phyloP scores from a whole-genome alignment of 2,888 invertebrate genomes.

The Tiliacea aurago region DNA sequence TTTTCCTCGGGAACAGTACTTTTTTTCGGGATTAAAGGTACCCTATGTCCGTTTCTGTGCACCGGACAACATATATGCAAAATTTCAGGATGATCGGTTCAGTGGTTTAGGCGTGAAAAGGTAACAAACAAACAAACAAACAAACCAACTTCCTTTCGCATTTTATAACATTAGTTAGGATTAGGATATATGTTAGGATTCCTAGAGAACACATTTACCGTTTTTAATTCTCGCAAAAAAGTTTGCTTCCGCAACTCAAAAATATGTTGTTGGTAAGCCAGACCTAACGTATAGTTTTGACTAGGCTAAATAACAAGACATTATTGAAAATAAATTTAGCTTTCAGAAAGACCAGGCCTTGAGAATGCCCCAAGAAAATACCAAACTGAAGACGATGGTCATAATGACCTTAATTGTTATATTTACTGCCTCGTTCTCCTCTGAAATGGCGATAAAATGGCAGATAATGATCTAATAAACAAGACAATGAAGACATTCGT shows the following conservation, averaged over 20 bases:
- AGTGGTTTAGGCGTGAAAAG: too few species aligned
- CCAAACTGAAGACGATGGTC: slow-evolving; percentile 15
- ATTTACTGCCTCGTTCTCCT: slow-evolving; percentile 51
- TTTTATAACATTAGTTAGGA: too few species aligned
- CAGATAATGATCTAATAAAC: slow-evolving; percentile 62
- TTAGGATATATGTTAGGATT: too few species aligned
- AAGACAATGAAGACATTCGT: slow-evolving; percentile 59
- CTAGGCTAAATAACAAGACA: background rate
- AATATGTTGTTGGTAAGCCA: background rate
- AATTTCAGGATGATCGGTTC: too few species aligned
- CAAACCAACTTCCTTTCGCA: too few species aligned
- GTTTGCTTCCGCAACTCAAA: background rate
- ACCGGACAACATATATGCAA: too few species aligned
- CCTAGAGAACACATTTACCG: background rate
- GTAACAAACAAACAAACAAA: too few species aligned
- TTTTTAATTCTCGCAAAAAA: slow-evolving; percentile 3
- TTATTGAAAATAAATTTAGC: background rate
- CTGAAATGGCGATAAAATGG: slow-evolving; percentile 53
- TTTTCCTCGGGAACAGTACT: too few species aligned
- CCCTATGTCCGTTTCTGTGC: too few species aligned
- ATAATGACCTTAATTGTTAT: slow-evolving; percentile 50
- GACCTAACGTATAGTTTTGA: background rate
- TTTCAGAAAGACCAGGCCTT: background rate
- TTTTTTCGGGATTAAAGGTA: too few species aligned
- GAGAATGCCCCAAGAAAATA: slow-evolving; percentile 23